Evolutionary conservation across 2,888 invertebrate genomes (phyloP).

Genomic region (Gymnoscelis rufifasciata): DNA sequence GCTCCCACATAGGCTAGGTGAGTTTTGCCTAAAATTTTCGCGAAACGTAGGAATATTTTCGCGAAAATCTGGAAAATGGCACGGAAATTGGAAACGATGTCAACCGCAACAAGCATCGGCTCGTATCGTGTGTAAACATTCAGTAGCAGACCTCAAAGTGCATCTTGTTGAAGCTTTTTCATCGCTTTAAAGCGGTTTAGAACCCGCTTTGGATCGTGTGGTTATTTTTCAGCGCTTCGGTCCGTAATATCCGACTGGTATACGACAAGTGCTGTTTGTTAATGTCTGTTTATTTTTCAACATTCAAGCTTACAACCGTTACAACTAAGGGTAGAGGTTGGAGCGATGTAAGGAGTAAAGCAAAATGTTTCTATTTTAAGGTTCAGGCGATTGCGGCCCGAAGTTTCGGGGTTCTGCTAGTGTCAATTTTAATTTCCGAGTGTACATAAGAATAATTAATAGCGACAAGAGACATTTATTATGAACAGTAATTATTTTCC

Average conservation of each 20-base stretch:
- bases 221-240: constrained; percentile 33
- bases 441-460: too few relatives aligned
- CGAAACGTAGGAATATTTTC: constrained; percentile 57
- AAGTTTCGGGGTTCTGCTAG: too few relatives aligned
- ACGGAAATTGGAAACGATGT: constrained; percentile 56
- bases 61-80: constrained; percentile 54
- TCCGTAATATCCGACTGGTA: constrained; percentile 23
- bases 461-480: too few relatives aligned
- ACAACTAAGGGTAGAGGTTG: not conserved
- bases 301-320: not conserved
- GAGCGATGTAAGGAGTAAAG: not conserved
- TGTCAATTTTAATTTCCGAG: too few relatives aligned
- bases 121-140: constrained; percentile 46
- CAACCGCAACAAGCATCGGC: constrained; percentile 44
- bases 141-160: constrained; percentile 40
- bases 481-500: too few relatives aligned
- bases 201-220: constrained; percentile 30
- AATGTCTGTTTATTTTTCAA: constrained; percentile 18
- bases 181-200: constrained; percentile 35
- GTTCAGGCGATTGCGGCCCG: too few relatives aligned
- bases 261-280: constrained; percentile 15
- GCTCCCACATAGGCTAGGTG: not conserved
- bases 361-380: too few relatives aligned
- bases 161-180: constrained; percentile 42
- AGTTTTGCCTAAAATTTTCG: constrained; percentile 33